Evolutionary conservation across 2,797 vertebrate genomes (phyloP), one percentile per base, ranked within the genome.

Genomic region (Lithobates sylvaticus): DNA sequence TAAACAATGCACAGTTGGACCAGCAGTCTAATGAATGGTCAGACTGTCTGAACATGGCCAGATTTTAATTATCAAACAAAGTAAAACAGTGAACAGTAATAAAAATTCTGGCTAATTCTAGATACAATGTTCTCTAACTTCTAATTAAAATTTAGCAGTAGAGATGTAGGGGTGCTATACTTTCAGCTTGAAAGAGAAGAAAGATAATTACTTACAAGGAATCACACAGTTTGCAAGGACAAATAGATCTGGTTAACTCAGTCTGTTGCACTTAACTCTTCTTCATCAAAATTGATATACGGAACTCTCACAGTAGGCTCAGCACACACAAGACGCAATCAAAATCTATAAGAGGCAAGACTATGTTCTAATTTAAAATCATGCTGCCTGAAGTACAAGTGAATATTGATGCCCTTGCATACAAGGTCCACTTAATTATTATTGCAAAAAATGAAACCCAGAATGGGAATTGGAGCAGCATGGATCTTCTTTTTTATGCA

Each of bases 241-340:
- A 61, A 61, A 61, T 61, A 61, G 54, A 23, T 61, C 54, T 12
- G 21, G 54, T 61, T 61, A 61, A 23, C 54, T 61, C 54, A 61
- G 54, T 61, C 54, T 61, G 54, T 61, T 61, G 54, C 54, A 61
- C 54, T 61, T 61, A 61, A 61, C 54, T 61, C 54, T 61, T 61
- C 54, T 61, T 23, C 54, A 61, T 61, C 54, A 61, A 61, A 54
- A 61, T 21, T 61, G 54, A 61, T 61, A 61, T 61, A 61, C 54
- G 21, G 18, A 61, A 23, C 54, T 12, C 8, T 61, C 54, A 61
- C 54, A 61, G 54, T 61, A 5, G 54, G 54, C 54, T 61, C 54
- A 61, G 54, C 18, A 23, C 18, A 61, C 7, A 61, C 21, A 21
- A 61, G 54, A 61, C 54, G 21, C 54, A 61, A 61, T 61, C 54